phyloP scores from a whole-genome alignment of 2,888 invertebrate species.

The Synergus laeviventris region DNA sequence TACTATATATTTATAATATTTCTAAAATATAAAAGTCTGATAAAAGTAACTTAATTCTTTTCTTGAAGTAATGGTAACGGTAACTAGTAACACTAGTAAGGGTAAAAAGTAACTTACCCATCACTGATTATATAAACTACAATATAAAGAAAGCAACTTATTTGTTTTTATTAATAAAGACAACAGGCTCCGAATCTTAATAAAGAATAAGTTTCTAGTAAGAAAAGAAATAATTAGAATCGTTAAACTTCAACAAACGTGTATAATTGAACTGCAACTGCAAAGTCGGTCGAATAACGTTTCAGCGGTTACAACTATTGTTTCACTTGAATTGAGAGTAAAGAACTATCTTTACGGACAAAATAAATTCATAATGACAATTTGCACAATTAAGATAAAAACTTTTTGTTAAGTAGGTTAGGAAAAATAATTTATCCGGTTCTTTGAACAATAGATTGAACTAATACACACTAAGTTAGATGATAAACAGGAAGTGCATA shows the following conservation, averaged over 20 bases:
- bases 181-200: background rate
- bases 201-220: background rate
- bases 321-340: slow-evolving; percentile 27
- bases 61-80: too few relatives aligned
- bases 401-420: background rate
- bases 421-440: background rate
- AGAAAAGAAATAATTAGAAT: background rate
- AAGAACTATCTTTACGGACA: background rate
- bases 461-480: slow-evolving; percentile 16
- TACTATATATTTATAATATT: too few relatives aligned
- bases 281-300: slow-evolving; percentile 32
- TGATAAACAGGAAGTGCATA: slow-evolving; percentile 38
- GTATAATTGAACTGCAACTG: slow-evolving; percentile 12
- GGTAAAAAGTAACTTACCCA: too few relatives aligned
- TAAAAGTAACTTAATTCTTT: too few relatives aligned
- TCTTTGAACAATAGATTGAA: background rate
- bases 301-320: background rate
- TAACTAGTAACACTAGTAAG: too few relatives aligned
- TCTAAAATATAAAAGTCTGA: too few relatives aligned
- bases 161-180: too few relatives aligned
- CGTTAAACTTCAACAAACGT: slow-evolving; percentile 16
- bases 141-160: background rate
- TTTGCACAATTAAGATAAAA: background rate
- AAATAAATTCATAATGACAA: background rate
- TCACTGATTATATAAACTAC: too few relatives aligned